Conservation (phyloP, 2,797 vertebrate species). For the Setipinna tenuifilis region DNA sequence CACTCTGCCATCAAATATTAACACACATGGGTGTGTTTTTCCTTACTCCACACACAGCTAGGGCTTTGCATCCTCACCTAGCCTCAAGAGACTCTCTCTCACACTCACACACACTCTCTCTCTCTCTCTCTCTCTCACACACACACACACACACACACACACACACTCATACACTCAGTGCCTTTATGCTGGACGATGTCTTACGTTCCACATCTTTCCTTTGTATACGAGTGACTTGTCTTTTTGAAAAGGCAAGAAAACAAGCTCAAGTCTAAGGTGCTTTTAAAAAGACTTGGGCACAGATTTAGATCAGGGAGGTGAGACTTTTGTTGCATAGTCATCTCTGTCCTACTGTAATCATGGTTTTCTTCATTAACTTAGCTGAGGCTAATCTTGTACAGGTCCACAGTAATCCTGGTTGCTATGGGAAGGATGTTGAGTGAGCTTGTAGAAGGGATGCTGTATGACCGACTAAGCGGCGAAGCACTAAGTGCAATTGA, state of each 20-base stretch:
- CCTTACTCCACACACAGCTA: not conserved
- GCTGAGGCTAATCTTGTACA: not conserved
- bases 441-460: not conserved
- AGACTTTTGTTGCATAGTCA: no score
- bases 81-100: not conserved
- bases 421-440: not conserved
- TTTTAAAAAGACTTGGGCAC: not conserved
- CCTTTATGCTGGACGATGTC: no score
- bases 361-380: not conserved
- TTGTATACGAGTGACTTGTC: not conserved
- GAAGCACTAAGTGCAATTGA: not conserved
- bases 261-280: not conserved
- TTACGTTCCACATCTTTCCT: not conserved
- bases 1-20: conserved; percentile 5
- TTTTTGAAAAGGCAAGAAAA: not conserved
- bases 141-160: conserved; percentile 8
- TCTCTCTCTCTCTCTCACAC: not conserved
- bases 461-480: not conserved
- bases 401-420: not conserved
- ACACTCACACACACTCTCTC: not conserved
- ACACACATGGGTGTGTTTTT: not conserved
- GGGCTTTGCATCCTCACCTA: not conserved
- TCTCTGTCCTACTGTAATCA: no score
- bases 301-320: not conserved
- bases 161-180: not conserved